Conservation (phyloP, 2,797 vertebrate genomes). For the Phoeniculus purpureus region DNA sequence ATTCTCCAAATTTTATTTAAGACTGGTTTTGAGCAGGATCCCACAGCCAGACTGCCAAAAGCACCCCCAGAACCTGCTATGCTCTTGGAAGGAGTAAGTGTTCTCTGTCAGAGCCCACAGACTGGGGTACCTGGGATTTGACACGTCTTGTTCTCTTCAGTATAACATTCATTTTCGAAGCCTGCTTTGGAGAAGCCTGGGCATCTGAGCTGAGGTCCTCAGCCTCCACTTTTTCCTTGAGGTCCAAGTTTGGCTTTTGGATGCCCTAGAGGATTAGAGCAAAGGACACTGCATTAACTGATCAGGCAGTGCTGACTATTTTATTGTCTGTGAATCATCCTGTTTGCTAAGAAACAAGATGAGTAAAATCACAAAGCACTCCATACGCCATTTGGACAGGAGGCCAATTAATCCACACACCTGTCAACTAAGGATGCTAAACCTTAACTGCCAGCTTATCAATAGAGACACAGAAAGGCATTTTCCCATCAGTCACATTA, state of each 20-base stretch:
- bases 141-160: constrained; percentile 82
- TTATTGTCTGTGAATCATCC: background rate
- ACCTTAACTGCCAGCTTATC: background rate
- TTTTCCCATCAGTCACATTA: background rate
- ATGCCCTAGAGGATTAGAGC: constrained; percentile 83
- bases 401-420: background rate
- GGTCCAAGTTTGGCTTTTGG: constrained; percentile 88
- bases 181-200: constrained; percentile 75
- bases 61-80: background rate
- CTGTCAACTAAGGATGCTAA: background rate
- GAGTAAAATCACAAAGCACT: background rate
- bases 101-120: background rate
- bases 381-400: background rate
- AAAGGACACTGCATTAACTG: constrained; percentile 51
- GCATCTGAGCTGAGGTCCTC: constrained; percentile 82
- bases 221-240: constrained; percentile 86
- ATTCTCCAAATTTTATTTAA: background rate
- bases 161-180: constrained; percentile 75
- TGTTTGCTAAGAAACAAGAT: background rate
- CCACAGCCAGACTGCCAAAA: background rate
- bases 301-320: background rate
- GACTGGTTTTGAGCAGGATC: background rate
- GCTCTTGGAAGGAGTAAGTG: background rate
- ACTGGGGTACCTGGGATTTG: constrained; percentile 80
- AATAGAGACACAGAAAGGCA: background rate